A percentile compares a stretch with the other conserved stretches of the same genome.
These are phyloP conservation scores for Intellagama lesueurii DNA, from an alignment of 2,797 vertebrate genomes.

Conservation along the genomic window DNA sequence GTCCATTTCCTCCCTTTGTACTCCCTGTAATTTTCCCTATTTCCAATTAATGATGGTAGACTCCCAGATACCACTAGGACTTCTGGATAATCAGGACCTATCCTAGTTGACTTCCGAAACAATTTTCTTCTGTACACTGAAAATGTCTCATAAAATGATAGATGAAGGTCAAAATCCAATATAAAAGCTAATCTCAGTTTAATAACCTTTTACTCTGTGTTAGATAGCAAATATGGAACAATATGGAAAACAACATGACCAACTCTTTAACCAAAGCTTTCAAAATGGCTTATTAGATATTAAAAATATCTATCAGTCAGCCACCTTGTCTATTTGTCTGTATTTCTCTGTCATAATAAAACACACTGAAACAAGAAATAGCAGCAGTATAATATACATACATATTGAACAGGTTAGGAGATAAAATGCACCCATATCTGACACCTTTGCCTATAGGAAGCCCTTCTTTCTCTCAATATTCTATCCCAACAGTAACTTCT, in stretches of 20 bases:
- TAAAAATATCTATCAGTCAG: not conserved
- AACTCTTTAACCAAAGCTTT: not conserved
- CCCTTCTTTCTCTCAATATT: too few relatives aligned
- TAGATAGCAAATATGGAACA: not conserved
- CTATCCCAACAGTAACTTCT: too few relatives aligned
- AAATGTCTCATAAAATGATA: constrained; percentile 22
- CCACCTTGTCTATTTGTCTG: too few relatives aligned
- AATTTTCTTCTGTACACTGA: constrained; percentile 48
- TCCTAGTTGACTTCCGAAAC: constrained; percentile 3
- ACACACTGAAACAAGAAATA: too few relatives aligned
- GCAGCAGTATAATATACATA: too few relatives aligned
- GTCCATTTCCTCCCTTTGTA: not conserved
- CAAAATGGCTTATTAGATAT: not conserved
- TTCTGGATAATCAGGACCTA: too few relatives aligned
- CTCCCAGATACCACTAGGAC: too few relatives aligned
- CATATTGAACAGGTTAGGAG: too few relatives aligned
- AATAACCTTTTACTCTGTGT: not conserved
- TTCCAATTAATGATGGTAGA: not conserved
- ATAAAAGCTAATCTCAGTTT: not conserved
- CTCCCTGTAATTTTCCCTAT: not conserved
- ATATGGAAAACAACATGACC: not conserved
- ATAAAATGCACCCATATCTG: too few relatives aligned
- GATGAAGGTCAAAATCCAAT: constrained; percentile 1
- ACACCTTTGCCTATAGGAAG: too few relatives aligned
- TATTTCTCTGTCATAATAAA: too few relatives aligned